Evolutionary conservation across 2,888 invertebrate species (phyloP).

Genomic region (Nomada goodeniana): DNA sequence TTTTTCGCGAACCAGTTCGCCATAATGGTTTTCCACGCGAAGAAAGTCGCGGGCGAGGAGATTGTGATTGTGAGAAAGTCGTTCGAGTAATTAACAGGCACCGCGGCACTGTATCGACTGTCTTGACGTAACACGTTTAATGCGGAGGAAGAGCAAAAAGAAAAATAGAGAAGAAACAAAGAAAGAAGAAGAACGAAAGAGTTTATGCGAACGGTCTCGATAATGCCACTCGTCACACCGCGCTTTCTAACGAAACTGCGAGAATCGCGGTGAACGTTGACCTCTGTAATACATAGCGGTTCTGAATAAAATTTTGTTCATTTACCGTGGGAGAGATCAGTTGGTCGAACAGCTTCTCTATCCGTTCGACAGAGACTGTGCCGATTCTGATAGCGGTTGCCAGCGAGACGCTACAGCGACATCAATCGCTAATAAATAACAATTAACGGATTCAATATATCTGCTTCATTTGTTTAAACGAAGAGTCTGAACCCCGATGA

Average conservation of each 20-base stretch:
- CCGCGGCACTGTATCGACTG: conserved; percentile 7
- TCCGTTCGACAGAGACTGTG: neutral
- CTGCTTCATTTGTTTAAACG: too few relatives aligned
- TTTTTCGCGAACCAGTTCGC: conserved; percentile 22
- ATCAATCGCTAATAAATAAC: too few relatives aligned
- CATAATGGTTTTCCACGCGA: conserved; percentile 27
- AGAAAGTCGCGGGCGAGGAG: conserved; percentile 68
- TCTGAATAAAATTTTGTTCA: neutral
- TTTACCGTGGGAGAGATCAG: neutral
- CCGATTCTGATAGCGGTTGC: too few relatives aligned
- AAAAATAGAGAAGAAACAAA: neutral
- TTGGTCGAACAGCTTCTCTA: neutral
- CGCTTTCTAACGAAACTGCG: conserved; percentile 35
- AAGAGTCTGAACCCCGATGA: too few relatives aligned
- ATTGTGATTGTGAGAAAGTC: conserved; percentile 53
- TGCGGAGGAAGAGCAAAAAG: too few relatives aligned
- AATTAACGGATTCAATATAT: too few relatives aligned
- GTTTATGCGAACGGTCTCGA: conserved; percentile 23
- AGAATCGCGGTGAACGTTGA: conserved; percentile 7
- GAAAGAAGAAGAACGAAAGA: neutral
- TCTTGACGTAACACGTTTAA: conserved; percentile 6
- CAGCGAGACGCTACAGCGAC: too few relatives aligned
- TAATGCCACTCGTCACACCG: neutral
- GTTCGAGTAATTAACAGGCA: conserved; percentile 47
- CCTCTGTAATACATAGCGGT: conserved; percentile 1